Percentiles rank a stretch among this genome's conserved stretches.
Evolutionary conservation across 2,888 invertebrate genomes (phyloP).

Genomic region (Calameuta idolon): DNA sequence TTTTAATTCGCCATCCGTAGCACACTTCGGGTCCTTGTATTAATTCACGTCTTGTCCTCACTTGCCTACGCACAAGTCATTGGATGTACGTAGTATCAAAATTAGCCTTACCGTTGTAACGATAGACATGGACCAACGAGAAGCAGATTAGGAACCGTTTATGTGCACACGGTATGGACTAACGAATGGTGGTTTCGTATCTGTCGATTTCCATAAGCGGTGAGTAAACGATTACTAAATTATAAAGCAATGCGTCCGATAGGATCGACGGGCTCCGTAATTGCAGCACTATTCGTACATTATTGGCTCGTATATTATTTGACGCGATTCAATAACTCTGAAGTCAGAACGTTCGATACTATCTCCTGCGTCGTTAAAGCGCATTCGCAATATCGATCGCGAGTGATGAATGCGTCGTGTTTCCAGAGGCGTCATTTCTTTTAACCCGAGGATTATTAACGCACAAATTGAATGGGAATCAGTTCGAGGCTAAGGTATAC

Average conservation of each 20-base stretch:
- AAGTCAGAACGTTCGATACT: slow-evolving; percentile 44
- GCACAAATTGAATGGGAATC: slow-evolving; percentile 53
- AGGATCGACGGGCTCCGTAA: slow-evolving; percentile 48
- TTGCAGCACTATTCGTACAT: slow-evolving; percentile 60
- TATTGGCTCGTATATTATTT: slow-evolving; percentile 63
- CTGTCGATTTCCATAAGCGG: slow-evolving; percentile 1
- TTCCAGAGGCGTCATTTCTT: slow-evolving; percentile 50
- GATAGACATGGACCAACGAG: not conserved
- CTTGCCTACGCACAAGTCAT: not conserved
- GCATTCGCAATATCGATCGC: slow-evolving; percentile 58
- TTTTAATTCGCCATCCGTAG: not conserved
- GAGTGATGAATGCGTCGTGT: slow-evolving; percentile 54
- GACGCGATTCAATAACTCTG: slow-evolving; percentile 60
- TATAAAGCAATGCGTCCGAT: slow-evolving; percentile 44
- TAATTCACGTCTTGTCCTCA: not conserved
- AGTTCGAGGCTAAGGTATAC: slow-evolving; percentile 27
- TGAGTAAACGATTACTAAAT: slow-evolving; percentile 49
- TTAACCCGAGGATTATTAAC: slow-evolving; percentile 49
- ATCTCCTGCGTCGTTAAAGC: slow-evolving; percentile 54
- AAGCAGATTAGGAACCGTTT: not conserved
- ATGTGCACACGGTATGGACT: not conserved
- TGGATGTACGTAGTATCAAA: not conserved
- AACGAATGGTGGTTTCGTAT: not conserved
- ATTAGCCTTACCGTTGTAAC: not conserved
- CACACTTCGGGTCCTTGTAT: not conserved